Base-by-base conservation (phyloP, 2,113 vertebrate species). In the Platichthys flesus region DNA sequence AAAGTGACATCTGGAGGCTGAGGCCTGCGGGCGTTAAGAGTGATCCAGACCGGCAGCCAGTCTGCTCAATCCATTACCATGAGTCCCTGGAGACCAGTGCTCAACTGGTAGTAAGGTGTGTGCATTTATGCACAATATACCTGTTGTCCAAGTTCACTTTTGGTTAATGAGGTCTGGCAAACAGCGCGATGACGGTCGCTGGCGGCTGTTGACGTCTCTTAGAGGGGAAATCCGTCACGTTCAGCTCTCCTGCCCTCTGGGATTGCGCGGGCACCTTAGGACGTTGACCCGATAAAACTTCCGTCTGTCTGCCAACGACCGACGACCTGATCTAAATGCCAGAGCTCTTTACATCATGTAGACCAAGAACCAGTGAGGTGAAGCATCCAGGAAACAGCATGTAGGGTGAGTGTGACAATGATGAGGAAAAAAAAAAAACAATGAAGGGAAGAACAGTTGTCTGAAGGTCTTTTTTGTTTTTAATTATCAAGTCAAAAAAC, bases 1-100 rank as follows among this genome's bases (percentile, higher is more conserved):
- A 88, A 87, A 88, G 85, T 90, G 88, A 85, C 86, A 90, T 90
- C 83, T 90, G 87, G 78, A 79, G 75, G 73, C 78, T 62, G 31
- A 81, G 61, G 83, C 71, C 82, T 79, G 24, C 0, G 8, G 84
- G 82, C 73, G 78, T 86, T 84, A 64, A 37, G 47, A 65, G 45
- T 21, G 83, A 76, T 67, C 67, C 79, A 84, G 85, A 85, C 80
- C 74, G 79, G 78, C 67, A 86, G 85, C 78, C 74, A 81, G 64
- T 88, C 79, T 49, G 74, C 78, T 81, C 81, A 83, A 60, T 67
- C 77, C 54, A 68, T 20, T 56, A 37, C 65, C 80, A 85, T 79
- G 59, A 87, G 73, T 78, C 81, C 15, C 71, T 37, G 90, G 90
- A 85, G 70, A 56, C 69, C 82, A 78, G 59, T 81, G 89, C 76